These are phyloP conservation scores for Scolopax bukidnonensis DNA, from an alignment of 2,797 vertebrate genomes.

Conservation along the genomic window DNA sequence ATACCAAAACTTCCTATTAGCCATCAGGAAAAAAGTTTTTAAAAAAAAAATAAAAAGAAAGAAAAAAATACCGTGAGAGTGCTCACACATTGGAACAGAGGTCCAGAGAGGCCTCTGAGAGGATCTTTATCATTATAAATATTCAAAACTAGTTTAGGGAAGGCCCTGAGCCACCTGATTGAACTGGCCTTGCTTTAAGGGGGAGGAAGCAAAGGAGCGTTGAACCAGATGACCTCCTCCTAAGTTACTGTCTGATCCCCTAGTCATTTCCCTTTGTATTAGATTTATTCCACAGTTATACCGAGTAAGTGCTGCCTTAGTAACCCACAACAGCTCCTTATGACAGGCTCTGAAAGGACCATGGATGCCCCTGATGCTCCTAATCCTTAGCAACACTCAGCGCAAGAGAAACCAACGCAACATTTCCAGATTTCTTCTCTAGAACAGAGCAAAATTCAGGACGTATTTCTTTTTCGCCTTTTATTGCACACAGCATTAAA, in stretches of 20 bases:
- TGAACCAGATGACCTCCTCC: not conserved
- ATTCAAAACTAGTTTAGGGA: not conserved
- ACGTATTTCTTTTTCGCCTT: accelerated
- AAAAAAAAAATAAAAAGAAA: too few relatives aligned
- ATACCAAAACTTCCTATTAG: not conserved
- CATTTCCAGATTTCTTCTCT: not conserved
- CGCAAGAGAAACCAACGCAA: not conserved
- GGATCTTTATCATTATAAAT: not conserved
- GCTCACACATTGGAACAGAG: not conserved
- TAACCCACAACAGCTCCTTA: not conserved
- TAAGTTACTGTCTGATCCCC: not conserved
- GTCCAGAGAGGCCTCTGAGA: not conserved
- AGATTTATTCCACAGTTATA: not conserved
- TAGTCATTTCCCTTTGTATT: not conserved
- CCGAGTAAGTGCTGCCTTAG: accelerated
- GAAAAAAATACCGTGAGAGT: not conserved
- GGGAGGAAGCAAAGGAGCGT: accelerated
- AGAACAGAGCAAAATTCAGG: not conserved
- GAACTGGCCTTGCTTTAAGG: not conserved
- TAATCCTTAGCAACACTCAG: not conserved
- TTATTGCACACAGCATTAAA: not conserved
- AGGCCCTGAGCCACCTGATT: not conserved
- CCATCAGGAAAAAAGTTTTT: not conserved
- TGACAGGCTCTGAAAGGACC: not conserved
- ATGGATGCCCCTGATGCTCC: accelerated